Conservation (phyloP, 2,113 vertebrate species). For the Pseudopodoces humilis region DNA sequence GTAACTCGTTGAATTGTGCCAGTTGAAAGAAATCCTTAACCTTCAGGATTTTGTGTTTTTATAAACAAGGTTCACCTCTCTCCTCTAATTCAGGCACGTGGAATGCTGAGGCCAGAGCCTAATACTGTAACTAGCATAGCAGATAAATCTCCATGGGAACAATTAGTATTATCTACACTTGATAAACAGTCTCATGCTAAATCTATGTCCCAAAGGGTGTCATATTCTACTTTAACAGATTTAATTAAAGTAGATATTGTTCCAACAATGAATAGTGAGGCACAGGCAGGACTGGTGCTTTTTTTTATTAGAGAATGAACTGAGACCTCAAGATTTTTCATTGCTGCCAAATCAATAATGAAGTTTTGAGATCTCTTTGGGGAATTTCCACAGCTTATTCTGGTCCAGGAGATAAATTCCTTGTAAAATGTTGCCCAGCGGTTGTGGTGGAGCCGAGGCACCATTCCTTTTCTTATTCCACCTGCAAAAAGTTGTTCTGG, state of each 20-base stretch:
- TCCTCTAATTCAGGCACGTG: conserved; percentile 33
- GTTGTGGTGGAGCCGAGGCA: neutral
- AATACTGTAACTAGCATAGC: conserved; percentile 51
- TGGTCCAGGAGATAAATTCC: conserved; percentile 46
- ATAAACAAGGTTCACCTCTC: conserved; percentile 51
- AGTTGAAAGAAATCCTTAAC: conserved; percentile 6
- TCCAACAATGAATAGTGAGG: conserved; percentile 46
- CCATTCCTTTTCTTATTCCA: neutral
- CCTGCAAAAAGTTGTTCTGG: neutral
- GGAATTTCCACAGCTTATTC: conserved; percentile 47
- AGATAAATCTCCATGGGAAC: conserved; percentile 73
- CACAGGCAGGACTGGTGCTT: neutral
- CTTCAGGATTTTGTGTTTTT: conserved; percentile 24
- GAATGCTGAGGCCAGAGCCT: conserved; percentile 49
- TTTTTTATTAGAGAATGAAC: conserved; percentile 28
- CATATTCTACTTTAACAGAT: conserved; percentile 70
- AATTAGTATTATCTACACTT: conserved; percentile 75
- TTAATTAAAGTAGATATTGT: conserved; percentile 71
- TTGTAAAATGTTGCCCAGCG: conserved; percentile 15
- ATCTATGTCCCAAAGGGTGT: conserved; percentile 70
- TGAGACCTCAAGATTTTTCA: conserved; percentile 51
- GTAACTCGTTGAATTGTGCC: neutral
- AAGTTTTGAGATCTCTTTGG: conserved; percentile 43
- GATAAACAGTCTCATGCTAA: conserved; percentile 73
- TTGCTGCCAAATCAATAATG: conserved; percentile 54